A percentile compares a stretch with the other conserved stretches of the same genome.
phyloP scores from a whole-genome alignment of 2,888 invertebrate species.

The Tenthredo notha region DNA sequence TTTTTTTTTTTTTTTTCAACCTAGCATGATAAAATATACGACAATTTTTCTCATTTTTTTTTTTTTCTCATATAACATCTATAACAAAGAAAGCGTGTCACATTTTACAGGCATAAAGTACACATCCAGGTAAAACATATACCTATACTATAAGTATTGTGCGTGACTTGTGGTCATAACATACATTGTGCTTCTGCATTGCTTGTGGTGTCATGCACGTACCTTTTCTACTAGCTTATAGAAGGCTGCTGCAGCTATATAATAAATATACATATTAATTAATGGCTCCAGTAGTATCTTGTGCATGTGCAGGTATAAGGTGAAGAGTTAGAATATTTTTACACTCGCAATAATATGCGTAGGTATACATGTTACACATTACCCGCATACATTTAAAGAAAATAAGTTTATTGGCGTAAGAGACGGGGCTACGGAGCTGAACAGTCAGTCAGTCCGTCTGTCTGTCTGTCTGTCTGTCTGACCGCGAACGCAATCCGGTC shows the following conservation, averaged over 20 bases:
- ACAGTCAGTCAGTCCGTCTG: conserved; percentile 13
- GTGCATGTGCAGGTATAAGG: too few species aligned
- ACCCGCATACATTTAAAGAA: background rate
- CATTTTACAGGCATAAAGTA: conserved; percentile 2
- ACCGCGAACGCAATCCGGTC: conserved; percentile 42
- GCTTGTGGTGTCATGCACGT: background rate
- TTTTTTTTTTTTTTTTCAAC: too few species aligned
- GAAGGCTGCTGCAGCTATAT: background rate
- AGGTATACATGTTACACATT: background rate
- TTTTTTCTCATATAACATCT: conserved; percentile 41
- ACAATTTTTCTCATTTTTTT: too few species aligned
- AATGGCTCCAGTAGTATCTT: too few species aligned
- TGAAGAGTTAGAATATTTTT: too few species aligned
- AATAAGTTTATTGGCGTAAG: background rate
- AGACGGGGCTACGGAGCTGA: background rate
- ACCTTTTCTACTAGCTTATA: background rate
- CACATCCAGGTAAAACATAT: background rate
- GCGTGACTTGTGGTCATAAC: background rate
- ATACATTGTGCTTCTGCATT: conserved; percentile 4
- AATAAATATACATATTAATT: too few species aligned
- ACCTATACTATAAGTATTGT: too few species aligned
- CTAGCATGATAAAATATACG: too few species aligned
- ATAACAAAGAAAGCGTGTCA: conserved; percentile 47
- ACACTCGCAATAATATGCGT: background rate
- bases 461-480: conserved; percentile 23